Evolutionary conservation across 2,113 vertebrate genomes (phyloP).

Genomic region (Chaetorhynchus papuensis): DNA sequence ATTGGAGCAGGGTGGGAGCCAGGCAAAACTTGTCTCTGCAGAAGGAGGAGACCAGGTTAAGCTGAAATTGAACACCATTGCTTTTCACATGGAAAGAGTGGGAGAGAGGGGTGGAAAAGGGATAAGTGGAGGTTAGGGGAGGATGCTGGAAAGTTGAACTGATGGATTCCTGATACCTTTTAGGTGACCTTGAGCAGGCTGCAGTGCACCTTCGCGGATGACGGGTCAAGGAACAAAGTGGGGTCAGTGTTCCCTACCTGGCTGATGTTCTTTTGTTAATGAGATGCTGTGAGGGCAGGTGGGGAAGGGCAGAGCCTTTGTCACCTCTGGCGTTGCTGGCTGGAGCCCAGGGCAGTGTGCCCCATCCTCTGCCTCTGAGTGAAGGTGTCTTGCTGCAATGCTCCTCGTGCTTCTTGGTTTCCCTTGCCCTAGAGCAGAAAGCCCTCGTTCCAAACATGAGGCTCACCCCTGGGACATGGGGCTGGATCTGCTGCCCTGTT

Average conservation of each 20-base stretch:
- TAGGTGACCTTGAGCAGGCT: background rate
- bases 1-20: background rate
- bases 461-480: background rate
- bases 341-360: background rate
- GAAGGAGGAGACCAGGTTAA: background rate
- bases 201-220: fast-evolving
- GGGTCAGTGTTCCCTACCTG: background rate
- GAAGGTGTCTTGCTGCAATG: background rate
- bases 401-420: background rate
- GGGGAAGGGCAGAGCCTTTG: background rate
- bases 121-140: background rate
- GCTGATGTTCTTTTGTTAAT: background rate
- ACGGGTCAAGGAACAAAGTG: background rate
- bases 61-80: background rate
- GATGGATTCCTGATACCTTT: background rate
- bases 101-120: background rate
- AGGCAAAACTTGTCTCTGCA: background rate
- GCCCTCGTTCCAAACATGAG: background rate
- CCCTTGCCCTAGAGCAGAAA: background rate
- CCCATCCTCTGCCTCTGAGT: background rate
- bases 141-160: background rate
- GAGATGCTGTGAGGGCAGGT: background rate
- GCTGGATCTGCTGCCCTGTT: background rate
- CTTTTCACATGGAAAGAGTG: background rate
- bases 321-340: background rate